Evolutionary conservation across 1,140 invertebrate species (phyloP).

Genomic region (Colletes gigas): DNA sequence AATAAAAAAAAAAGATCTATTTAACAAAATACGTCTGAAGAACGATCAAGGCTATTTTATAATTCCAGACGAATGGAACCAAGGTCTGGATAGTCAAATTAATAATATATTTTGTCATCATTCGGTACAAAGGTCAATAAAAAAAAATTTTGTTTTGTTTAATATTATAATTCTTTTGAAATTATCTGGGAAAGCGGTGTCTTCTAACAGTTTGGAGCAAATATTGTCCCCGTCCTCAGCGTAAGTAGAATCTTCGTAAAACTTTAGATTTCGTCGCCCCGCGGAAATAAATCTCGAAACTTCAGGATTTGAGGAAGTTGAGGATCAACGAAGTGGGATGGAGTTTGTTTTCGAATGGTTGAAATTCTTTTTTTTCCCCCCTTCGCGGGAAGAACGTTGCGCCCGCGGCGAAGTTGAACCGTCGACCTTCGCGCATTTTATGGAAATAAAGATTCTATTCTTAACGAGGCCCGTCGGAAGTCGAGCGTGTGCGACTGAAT

Average conservation of each 20-base stretch:
- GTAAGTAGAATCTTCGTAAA: neutral
- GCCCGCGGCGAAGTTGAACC: constrained; percentile 23
- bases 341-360: constrained; percentile 41
- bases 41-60: too few relatives aligned
- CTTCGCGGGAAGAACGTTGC: neutral
- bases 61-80: too few relatives aligned
- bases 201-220: too few relatives aligned
- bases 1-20: too few relatives aligned
- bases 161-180: too few relatives aligned
- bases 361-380: neutral
- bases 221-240: too few relatives aligned
- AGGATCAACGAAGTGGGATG: neutral
- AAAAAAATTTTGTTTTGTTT: too few relatives aligned
- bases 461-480: constrained; percentile 46
- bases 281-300: constrained; percentile 16
- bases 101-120: too few relatives aligned
- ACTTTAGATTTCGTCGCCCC: neutral
- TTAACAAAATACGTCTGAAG: too few relatives aligned
- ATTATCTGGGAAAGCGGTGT: too few relatives aligned
- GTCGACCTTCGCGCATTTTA: constrained; percentile 44
- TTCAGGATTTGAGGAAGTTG: neutral
- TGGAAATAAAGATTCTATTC: constrained; percentile 53
- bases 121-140: too few relatives aligned
- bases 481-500: constrained; percentile 45
- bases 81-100: too few relatives aligned